These are phyloP conservation scores for Catamblyrhynchus diadema DNA, from an alignment of 2,797 vertebrate genomes.

Conservation along the genomic window DNA sequence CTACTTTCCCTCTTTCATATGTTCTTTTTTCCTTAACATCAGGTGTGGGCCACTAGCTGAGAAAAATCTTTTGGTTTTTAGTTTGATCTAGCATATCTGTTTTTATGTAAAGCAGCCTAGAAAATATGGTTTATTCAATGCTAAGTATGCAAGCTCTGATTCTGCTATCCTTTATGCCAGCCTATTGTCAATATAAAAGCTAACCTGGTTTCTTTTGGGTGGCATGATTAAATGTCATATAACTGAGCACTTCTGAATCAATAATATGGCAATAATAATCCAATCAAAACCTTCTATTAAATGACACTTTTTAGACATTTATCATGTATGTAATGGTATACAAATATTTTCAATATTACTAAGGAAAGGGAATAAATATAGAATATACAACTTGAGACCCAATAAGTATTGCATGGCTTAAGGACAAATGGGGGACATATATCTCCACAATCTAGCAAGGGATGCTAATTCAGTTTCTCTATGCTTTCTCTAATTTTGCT, in stretches of 20 bases:
- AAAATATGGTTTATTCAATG: slow-evolving; percentile 33
- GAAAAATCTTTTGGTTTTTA: slow-evolving; percentile 37
- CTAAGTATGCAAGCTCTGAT: not conserved
- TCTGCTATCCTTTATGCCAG: not conserved
- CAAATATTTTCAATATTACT: not conserved
- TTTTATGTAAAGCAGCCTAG: slow-evolving; percentile 43
- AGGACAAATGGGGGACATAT: not conserved
- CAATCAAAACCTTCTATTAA: not conserved
- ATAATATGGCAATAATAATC: not conserved
- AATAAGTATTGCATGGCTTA: not conserved
- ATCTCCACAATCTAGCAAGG: not conserved
- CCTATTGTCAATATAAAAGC: not conserved
- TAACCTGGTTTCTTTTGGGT: not conserved
- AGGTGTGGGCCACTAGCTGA: slow-evolving; percentile 5
- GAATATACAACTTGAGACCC: not conserved
- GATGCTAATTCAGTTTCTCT: not conserved
- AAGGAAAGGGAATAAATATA: not conserved
- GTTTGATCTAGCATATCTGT: slow-evolving; percentile 29
- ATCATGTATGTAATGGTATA: not conserved
- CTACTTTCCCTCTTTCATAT: not conserved
- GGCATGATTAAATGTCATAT: not conserved
- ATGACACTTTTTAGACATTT: not conserved
- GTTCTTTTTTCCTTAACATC: slow-evolving; percentile 12
- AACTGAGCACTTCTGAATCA: not conserved
- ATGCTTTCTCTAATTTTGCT: not conserved